Base-by-base conservation (phyloP, 1,140 invertebrate genomes). In the Chironomus striatipennis region DNA sequence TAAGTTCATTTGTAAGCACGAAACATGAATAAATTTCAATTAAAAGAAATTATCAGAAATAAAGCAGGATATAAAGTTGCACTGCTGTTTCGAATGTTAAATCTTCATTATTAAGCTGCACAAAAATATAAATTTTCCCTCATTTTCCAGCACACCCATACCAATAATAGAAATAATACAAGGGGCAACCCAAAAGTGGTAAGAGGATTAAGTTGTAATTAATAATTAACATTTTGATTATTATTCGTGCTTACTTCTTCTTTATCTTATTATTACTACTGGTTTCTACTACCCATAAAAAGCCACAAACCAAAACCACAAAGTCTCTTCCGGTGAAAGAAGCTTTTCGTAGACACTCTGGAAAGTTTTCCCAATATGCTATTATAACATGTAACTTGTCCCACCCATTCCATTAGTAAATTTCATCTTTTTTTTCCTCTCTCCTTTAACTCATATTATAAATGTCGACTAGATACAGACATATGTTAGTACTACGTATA, bases 211-310 rank as follows among this genome's bases (percentile, higher is more conserved):
- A 70, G 65, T 20, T 70, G 20, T 70, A 70, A 70, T 70, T 70
- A 70, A 70, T 70, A 70, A 70, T 70, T 70, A 70, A 70, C 20
- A 70, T 70, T 70, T 21, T 70, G 65, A 70, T 70, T 70, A 70
- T 70, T 70, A 70, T 70, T 70, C 20, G 8, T 70, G 12, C 12
- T 57, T 34, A n/a, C 47, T 57, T 57, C 47, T 57, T n/a, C 47
- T n/a, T n/a, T n/a, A n/a, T 57, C 47, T n/a, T 57, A 12, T 57
- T 57, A 57, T 57, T 12, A 12, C 8, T 12, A 47, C 43, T 12
- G 9, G 43, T 57, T 57, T n/a, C 4, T 57, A 10, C 47, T 57
- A n/a, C 47, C 47, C 47, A 57, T 5, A n/a, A 57, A 15, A 57
- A 47, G 15, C 47, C 47, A 57, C 47, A 57, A 12, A 15, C 47